phyloP scores from a whole-genome alignment of 2,888 invertebrate genomes.

The Hofmannophila pseudospretella region DNA sequence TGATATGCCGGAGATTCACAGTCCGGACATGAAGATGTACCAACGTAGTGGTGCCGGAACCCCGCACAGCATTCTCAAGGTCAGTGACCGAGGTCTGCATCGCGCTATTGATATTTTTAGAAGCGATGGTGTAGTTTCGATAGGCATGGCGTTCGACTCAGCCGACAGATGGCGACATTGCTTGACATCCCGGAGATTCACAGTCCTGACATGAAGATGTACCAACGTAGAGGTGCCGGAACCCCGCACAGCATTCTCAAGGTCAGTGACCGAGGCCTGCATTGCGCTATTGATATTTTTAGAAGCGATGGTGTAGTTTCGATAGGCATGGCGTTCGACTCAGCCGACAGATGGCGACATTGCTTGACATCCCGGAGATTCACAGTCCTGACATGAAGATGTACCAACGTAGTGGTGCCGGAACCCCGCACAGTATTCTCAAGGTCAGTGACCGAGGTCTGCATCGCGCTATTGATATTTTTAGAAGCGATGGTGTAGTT shows the following conservation, averaged over 20 bases:
- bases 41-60: slow-evolving; percentile 53
- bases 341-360: slow-evolving; percentile 43
- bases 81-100: slow-evolving; percentile 19
- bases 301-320: no score
- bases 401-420: slow-evolving; percentile 38
- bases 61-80: slow-evolving; percentile 83
- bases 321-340: slow-evolving; percentile 24
- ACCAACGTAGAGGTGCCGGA: slow-evolving; percentile 38
- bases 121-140: no score
- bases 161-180: slow-evolving; percentile 48
- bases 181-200: slow-evolving; percentile 78
- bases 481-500: no score
- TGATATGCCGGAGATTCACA: slow-evolving; percentile 76
- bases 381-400: slow-evolving; percentile 35
- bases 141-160: slow-evolving; percentile 26
- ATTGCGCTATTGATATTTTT: neutral
- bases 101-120: neutral
- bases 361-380: slow-evolving; percentile 79
- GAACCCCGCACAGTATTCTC: slow-evolving; percentile 82
- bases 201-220: slow-evolving; percentile 32
- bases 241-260: slow-evolving; percentile 84
- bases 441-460: slow-evolving; percentile 57
- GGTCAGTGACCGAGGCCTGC: slow-evolving; percentile 36
- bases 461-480: neutral
- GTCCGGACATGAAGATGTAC: slow-evolving; percentile 31